A percentile compares a stretch with the other conserved stretches of the same genome.
Conservation (phyloP, 2,888 invertebrate genomes). For the Drosophila hamatofila region DNA sequence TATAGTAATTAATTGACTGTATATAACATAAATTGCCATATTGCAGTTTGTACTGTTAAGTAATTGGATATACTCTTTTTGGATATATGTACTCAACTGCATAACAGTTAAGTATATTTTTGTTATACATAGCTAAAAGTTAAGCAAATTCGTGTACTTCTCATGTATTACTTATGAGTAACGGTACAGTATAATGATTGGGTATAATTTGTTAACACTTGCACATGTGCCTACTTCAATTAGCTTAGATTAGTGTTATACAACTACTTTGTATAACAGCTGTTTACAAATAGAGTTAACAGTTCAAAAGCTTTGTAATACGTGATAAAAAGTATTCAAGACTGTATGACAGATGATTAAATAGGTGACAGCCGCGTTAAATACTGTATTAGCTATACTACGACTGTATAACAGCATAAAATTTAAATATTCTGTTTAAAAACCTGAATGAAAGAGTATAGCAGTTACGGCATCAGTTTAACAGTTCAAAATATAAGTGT, state of each 20-base stretch:
- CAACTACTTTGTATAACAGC: neutral
- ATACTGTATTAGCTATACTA: neutral
- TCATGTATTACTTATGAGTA: neutral
- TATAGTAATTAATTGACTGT: neutral
- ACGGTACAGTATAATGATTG: neutral
- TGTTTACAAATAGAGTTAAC: neutral
- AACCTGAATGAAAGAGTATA: neutral
- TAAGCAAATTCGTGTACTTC: neutral
- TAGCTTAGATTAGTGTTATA: neutral
- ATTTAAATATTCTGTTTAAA: neutral
- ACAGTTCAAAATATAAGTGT: neutral
- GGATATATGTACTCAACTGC: neutral
- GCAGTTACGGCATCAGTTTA: neutral
- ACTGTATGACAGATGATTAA: neutral
- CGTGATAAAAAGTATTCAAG: neutral
- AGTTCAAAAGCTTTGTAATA: neutral
- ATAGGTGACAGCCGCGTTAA: neutral
- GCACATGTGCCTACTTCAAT: neutral
- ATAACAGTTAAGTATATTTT: neutral
- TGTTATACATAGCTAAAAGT: neutral
- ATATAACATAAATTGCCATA: slow-evolving; percentile 1
- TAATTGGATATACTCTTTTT: neutral
- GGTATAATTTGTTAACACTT: neutral
- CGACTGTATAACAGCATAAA: neutral
- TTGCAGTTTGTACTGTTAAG: neutral